phyloP scores from a whole-genome alignment of 2,113 vertebrate species.

The Periophthalmodon schlosseri region DNA sequence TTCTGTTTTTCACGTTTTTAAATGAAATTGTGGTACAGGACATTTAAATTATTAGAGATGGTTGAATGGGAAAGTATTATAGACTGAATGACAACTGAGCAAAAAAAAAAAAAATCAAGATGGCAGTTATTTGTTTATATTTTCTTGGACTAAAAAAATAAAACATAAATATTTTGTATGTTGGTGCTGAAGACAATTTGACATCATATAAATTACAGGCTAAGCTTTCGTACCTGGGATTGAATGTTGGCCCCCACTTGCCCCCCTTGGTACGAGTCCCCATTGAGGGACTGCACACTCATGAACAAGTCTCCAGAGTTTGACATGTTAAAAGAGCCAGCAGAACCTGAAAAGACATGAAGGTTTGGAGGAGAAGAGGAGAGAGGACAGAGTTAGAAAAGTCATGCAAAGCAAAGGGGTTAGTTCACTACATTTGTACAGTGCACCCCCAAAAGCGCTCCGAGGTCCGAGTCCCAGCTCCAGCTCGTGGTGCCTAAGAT shows the following conservation, averaged over 20 bases:
- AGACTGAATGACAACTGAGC: background rate
- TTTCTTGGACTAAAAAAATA: too few relatives aligned
- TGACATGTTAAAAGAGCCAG: conserved; percentile 99
- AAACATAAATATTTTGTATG: background rate
- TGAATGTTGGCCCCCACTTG: conserved; percentile 99
- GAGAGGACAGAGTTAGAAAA: conserved; percentile 62
- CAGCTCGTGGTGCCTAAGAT: too few relatives aligned
- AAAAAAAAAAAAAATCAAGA: background rate
- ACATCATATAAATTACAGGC: background rate
- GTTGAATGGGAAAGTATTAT: too few relatives aligned
- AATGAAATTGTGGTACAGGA: too few relatives aligned
- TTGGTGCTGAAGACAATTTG: background rate
- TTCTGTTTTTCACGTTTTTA: too few relatives aligned
- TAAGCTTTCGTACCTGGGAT: conserved; percentile 95
- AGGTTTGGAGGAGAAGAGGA: conserved; percentile 64
- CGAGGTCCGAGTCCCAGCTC: too few relatives aligned
- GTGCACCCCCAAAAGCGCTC: background rate
- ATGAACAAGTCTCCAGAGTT: conserved; percentile 99
- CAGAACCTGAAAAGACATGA: conserved; percentile 92
- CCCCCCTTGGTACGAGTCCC: conserved; percentile 99
- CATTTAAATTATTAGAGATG: too few relatives aligned
- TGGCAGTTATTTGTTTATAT: too few relatives aligned
- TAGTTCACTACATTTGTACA: conserved; percentile 51
- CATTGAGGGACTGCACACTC: conserved; percentile 99
- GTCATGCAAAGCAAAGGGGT: conserved; percentile 73